Percentiles rank a stretch among this genome's conserved stretches.
Conservation (phyloP, 2,888 invertebrate genomes). For the Oasisia sp. region DNA sequence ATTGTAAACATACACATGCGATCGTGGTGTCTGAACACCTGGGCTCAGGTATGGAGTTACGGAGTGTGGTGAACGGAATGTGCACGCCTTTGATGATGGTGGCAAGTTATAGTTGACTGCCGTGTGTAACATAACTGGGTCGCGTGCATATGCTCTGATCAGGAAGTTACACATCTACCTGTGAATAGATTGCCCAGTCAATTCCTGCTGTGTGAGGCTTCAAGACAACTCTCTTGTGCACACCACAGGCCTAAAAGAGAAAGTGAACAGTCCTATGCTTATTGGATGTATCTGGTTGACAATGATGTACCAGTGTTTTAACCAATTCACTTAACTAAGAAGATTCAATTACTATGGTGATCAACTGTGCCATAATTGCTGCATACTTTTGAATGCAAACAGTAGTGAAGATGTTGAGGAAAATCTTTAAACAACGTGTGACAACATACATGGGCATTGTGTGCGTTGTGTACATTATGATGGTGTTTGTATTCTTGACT, state of each 20-base stretch:
- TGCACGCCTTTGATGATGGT: neutral
- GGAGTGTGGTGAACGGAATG: neutral
- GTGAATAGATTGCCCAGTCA: neutral
- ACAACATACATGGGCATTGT: neutral
- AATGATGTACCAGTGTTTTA: neutral
- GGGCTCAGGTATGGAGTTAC: neutral
- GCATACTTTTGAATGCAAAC: neutral
- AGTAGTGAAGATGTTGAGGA: neutral
- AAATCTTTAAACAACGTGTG: neutral
- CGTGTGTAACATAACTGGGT: neutral
- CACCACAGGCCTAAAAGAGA: neutral
- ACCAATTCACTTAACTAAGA: neutral
- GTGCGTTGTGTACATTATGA: neutral
- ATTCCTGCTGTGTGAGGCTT: neutral
- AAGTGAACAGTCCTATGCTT: neutral
- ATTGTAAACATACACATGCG: neutral
- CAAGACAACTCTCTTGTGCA: neutral
- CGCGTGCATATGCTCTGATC: neutral
- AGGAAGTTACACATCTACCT: neutral
- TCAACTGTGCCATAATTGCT: neutral
- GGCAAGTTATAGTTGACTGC: neutral
- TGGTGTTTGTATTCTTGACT: neutral
- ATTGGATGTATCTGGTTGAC: neutral
- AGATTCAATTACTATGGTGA: neutral
- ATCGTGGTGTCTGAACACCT: neutral